phyloP scores from a whole-genome alignment of 1,140 invertebrate species.

The Zeugodacus cucurbitae region DNA sequence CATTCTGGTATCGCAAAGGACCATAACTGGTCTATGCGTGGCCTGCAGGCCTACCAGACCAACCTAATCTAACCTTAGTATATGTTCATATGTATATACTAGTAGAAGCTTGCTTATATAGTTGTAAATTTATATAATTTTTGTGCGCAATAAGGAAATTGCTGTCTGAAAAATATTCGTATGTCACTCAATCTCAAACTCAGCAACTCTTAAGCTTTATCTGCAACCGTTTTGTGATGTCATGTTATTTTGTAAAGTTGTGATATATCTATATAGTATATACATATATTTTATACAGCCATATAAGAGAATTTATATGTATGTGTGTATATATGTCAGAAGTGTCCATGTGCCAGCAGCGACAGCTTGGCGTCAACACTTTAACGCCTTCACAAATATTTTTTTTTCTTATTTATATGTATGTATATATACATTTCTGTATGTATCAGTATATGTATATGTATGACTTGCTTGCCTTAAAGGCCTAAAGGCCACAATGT shows the following conservation, averaged over 20 bases:
- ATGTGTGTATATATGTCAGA: neutral
- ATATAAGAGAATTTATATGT: neutral
- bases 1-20: too few species aligned
- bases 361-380: conserved; percentile 14
- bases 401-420: neutral
- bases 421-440: neutral
- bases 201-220: neutral
- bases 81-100: too few species aligned
- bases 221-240: neutral
- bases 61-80: too few species aligned
- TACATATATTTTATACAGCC: too few species aligned
- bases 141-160: neutral
- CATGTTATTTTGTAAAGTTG: neutral
- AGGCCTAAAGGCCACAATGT: neutral
- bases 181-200: neutral
- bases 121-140: neutral
- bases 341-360: neutral
- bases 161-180: neutral
- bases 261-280: too few species aligned
- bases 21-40: too few species aligned
- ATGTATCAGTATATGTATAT: neutral
- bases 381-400: neutral
- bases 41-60: too few species aligned
- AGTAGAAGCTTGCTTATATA: too few species aligned
- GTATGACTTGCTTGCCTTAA: neutral